A percentile compares a stretch with the other conserved stretches of the same genome.
Evolutionary conservation across 2,113 vertebrate genomes (phyloP).

Genomic region (Salvelinus fontinalis): DNA sequence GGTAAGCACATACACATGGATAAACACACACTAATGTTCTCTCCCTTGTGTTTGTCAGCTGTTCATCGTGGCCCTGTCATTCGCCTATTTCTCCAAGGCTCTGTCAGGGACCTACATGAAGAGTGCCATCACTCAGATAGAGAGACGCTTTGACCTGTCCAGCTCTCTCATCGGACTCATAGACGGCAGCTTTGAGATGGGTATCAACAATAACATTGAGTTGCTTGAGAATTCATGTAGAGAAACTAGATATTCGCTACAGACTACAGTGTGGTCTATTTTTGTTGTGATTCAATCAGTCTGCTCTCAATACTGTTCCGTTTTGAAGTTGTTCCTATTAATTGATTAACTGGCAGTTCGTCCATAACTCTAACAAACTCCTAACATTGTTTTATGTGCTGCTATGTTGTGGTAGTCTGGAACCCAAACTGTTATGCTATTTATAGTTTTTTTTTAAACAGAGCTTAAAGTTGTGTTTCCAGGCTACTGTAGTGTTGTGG

Average conservation of each 20-base stretch:
- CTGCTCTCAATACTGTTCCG: no score
- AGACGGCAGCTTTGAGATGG: slow-evolving; percentile 92
- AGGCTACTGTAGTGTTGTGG: neutral
- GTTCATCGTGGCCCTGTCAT: slow-evolving; percentile 83
- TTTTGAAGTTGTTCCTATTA: no score
- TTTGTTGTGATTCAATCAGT: no score
- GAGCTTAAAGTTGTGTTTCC: no score
- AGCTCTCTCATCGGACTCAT: slow-evolving; percentile 81
- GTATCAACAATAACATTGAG: slow-evolving; percentile 63
- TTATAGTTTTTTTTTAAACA: neutral
- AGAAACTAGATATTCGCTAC: no score
- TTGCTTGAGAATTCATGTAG: no score
- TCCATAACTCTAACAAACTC: no score
- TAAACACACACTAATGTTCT: no score
- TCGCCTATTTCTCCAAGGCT: slow-evolving; percentile 81
- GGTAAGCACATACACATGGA: no score
- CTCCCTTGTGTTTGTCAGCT: slow-evolving; percentile 64
- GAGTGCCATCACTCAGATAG: slow-evolving; percentile 89
- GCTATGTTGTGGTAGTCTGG: neutral
- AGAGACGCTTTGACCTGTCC: slow-evolving; percentile 86
- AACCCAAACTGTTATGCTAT: neutral
- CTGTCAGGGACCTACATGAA: slow-evolving; percentile 84
- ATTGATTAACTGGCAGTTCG: no score
- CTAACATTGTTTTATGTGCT: no score
- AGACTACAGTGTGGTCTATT: no score